Percentiles rank a stretch among this genome's conserved stretches.
These are phyloP conservation scores for Halichondria panicea DNA, from an alignment of 37 sponge, comb jelly and placozoan species.

Conservation along the genomic window DNA sequence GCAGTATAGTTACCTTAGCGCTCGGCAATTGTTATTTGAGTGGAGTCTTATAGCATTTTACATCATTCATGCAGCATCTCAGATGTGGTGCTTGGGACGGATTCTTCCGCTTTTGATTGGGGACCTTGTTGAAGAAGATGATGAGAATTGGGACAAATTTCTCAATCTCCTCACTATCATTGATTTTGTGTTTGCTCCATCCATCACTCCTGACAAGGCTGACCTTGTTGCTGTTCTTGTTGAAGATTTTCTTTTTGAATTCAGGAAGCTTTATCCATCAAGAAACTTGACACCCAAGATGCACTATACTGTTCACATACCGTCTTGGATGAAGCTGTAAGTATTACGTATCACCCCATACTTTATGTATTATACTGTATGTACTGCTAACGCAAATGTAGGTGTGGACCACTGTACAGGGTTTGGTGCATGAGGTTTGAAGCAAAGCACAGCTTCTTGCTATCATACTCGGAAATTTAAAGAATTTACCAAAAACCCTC, in stretches of 20 bases:
- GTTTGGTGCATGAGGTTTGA: conserved; percentile 76
- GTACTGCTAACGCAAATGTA: conserved; percentile 11
- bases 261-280: conserved; percentile 49
- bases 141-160: conserved; percentile 50
- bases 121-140: conserved; percentile 33
- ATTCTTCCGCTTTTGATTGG: conserved; percentile 64
- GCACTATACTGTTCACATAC: conserved; percentile 67
- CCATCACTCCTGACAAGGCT: background rate
- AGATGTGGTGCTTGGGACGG: conserved; percentile 61
- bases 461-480: too few species aligned
- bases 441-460: conserved; percentile 55
- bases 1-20: too few species aligned
- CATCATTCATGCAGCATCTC: conserved; percentile 35
- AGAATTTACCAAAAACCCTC: conserved; percentile 56
- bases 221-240: conserved; percentile 16
- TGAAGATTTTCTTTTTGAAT: conserved; percentile 28
- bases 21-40: background rate
- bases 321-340: conserved; percentile 50
- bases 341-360: background rate
- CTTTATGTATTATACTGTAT: background rate
- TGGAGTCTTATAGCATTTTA: background rate
- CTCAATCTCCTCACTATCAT: conserved; percentile 33
- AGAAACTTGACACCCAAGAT: conserved; percentile 42
- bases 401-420: conserved; percentile 54
- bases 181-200: conserved; percentile 51